phyloP scores from a whole-genome alignment of 2,888 invertebrate genomes.

The Diploptera punctata region DNA sequence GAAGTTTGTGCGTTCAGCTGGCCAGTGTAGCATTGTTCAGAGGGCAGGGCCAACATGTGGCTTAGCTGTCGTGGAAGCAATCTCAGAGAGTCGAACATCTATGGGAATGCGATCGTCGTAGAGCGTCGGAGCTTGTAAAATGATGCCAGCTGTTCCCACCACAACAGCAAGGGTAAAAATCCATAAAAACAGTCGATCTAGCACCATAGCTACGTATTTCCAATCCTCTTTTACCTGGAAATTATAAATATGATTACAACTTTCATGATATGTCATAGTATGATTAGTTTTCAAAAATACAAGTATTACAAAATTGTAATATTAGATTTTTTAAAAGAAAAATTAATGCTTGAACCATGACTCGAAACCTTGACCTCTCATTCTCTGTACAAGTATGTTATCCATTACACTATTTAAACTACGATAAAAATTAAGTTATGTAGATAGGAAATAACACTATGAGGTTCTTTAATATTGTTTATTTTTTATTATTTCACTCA shows the following conservation, averaged over 20 bases:
- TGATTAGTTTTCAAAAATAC: too few relatives aligned
- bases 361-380: too few relatives aligned
- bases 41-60: slow-evolving; percentile 65
- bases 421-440: too few relatives aligned
- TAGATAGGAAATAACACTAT: too few relatives aligned
- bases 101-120: slow-evolving; percentile 91
- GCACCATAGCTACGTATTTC: slow-evolving; percentile 98
- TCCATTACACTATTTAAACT: too few relatives aligned
- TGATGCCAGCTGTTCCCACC: slow-evolving; percentile 93
- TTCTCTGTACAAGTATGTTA: too few relatives aligned
- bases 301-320: too few relatives aligned
- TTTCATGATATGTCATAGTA: too few relatives aligned
- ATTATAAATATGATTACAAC: slow-evolving; percentile 15
- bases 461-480: too few relatives aligned
- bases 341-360: too few relatives aligned
- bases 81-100: slow-evolving; percentile 87
- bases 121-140: slow-evolving; percentile 92
- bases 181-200: slow-evolving; percentile 96
- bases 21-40: slow-evolving; percentile 20
- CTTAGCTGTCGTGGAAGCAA: slow-evolving; percentile 87
- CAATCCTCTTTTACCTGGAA: slow-evolving; percentile 93
- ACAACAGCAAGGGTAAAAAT: slow-evolving; percentile 96
- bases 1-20: background rate
- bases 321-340: too few relatives aligned
- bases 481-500: too few relatives aligned